phyloP scores from a whole-genome alignment of 2,797 vertebrate genomes.

The Lacerta agilis region DNA sequence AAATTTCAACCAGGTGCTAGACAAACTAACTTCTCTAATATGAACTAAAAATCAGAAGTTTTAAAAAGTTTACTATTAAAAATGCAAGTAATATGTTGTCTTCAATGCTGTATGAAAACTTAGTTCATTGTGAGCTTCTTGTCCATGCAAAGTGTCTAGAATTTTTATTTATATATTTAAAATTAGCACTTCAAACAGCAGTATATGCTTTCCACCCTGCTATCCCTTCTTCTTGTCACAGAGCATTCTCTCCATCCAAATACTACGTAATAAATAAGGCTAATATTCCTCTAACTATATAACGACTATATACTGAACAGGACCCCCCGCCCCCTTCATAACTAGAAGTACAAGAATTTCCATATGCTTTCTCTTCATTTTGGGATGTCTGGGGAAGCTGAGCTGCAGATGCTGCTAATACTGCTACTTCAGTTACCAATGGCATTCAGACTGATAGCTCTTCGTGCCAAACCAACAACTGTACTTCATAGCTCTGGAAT shows the following conservation, averaged over 20 bases:
- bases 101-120: neutral
- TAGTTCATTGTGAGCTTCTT: neutral
- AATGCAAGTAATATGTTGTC: neutral
- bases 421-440: conserved; percentile 67
- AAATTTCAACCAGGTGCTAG: neutral
- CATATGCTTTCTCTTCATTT: conserved; percentile 74
- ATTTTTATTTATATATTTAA: neutral
- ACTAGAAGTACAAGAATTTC: conserved; percentile 60
- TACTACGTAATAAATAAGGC: neutral
- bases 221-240: neutral
- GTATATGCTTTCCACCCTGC: neutral
- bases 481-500: conserved; percentile 59
- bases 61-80: neutral
- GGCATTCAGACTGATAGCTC: conserved; percentile 73
- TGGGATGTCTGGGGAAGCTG: conserved; percentile 58
- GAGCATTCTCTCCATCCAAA: neutral
- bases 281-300: conserved; percentile 6
- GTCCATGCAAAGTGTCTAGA: neutral
- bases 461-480: conserved; percentile 66
- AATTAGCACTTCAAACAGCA: neutral
- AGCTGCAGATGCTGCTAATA: conserved; percentile 65
- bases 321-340: conserved; percentile 59
- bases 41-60: neutral
- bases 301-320: conserved; percentile 61
- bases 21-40: neutral